These are phyloP conservation scores for Spisula subtruncata DNA, from an alignment of 2,888 invertebrate species.

Conservation along the genomic window DNA sequence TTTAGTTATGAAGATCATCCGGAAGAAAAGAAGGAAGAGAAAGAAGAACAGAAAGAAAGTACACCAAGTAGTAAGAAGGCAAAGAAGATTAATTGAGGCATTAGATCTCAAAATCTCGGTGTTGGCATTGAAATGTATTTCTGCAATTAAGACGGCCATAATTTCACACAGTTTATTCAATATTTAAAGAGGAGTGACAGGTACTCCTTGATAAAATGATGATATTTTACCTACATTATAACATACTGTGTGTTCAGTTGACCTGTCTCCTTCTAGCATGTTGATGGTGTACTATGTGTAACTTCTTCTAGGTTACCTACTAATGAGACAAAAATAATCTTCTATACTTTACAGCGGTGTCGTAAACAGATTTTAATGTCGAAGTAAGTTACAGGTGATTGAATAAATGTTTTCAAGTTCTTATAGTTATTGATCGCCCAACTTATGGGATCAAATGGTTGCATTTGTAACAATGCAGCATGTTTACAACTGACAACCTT, in stretches of 20 bases:
- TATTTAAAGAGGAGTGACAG: too few relatives aligned
- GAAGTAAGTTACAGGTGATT: too few relatives aligned
- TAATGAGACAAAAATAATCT: too few relatives aligned
- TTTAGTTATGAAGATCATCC: conserved; percentile 82
- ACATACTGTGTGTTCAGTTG: neutral
- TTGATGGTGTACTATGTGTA: too few relatives aligned
- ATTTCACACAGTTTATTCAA: neutral
- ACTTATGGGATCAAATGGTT: too few relatives aligned
- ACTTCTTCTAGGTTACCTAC: too few relatives aligned
- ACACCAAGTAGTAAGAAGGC: conserved; percentile 68
- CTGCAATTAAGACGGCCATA: neutral
- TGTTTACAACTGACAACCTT: too few relatives aligned
- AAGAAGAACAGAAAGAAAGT: conserved; percentile 67
- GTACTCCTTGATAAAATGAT: neutral
- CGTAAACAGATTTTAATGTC: too few relatives aligned
- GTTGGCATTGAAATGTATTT: conserved; percentile 22
- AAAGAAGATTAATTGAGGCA: conserved; percentile 72
- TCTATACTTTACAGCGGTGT: too few relatives aligned
- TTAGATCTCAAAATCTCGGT: conserved; percentile 23
- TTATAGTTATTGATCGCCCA: too few relatives aligned
- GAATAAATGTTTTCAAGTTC: neutral
- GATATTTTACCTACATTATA: neutral
- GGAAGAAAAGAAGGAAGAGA: conserved; percentile 73
- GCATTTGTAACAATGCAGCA: too few relatives aligned
- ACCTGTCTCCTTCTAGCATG: too few relatives aligned